Conservation (phyloP, 2,888 invertebrate genomes). For the Apamea sordens region DNA sequence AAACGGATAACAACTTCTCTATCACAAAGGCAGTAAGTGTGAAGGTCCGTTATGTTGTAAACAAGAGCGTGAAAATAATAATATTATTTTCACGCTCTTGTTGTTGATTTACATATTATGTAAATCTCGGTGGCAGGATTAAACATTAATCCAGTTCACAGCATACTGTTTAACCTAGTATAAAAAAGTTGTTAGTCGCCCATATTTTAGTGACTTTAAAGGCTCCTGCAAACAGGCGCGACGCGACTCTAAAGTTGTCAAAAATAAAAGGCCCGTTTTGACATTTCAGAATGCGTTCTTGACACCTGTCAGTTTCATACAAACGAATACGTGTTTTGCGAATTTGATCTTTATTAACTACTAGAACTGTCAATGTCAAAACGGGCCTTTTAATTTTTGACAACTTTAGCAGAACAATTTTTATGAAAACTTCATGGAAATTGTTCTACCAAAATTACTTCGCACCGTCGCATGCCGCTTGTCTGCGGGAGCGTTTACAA, state of each 20-base stretch:
- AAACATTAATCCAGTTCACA: constrained; percentile 41
- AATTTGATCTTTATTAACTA: too few relatives aligned
- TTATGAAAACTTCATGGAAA: background rate
- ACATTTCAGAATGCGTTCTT: too few relatives aligned
- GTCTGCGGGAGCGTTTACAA: constrained; percentile 29
- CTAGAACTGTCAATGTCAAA: too few relatives aligned
- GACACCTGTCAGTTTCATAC: too few relatives aligned
- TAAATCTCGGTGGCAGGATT: constrained; percentile 34
- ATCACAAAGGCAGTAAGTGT: constrained; percentile 51
- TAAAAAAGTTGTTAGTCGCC: constrained; percentile 52
- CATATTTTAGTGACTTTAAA: constrained; percentile 42
- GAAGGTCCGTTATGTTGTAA: constrained; percentile 45
- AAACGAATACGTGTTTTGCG: too few relatives aligned
- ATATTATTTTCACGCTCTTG: too few relatives aligned
- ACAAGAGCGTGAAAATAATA: constrained; percentile 46
- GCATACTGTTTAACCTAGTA: constrained; percentile 56
- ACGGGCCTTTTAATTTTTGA: too few relatives aligned
- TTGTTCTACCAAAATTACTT: background rate
- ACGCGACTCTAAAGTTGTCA: background rate
- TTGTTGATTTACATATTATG: too few relatives aligned
- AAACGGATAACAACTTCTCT: constrained; percentile 37
- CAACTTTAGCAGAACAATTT: background rate
- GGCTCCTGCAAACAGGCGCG: background rate
- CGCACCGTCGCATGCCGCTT: background rate
- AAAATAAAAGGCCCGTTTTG: too few relatives aligned